Base-by-base conservation (phyloP, 2,797 vertebrate species). In the Naso thynnoides region DNA sequence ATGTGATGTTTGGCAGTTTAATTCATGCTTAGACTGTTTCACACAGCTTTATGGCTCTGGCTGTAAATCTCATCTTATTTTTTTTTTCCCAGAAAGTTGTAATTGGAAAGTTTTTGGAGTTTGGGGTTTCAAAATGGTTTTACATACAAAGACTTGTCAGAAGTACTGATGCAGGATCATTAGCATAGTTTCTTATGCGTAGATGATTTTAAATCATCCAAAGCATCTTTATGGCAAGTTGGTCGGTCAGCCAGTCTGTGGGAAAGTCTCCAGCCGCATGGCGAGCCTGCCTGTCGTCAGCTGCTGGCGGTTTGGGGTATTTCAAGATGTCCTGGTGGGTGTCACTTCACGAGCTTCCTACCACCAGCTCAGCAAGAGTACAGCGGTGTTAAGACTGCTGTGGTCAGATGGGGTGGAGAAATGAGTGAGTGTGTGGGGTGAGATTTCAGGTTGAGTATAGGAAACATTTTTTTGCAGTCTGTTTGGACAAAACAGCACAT, bases 271-370 rank as follows among this genome's bases (percentile, higher is more conserved):
- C 54, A 76, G 86, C 52, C 76, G 81, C 78, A 2, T 52, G 79
- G 76, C 65, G 61, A 79, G 88, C 69, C 88, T 49, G 74, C 50
- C 62, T 71, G 83, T 87, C 85, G 56, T 84, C 79, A 81, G 88
- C 90, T 78, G 71, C 70, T 61, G 39, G 78, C 47, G 90, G 86
- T 92, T 88, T 79, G 70, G 84, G 66, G 82, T 91, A 89, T 92
- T 92, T 91, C 56, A 75, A 91, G 85, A 89, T 66, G 68, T 71
- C 64, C 71, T 31, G 36, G 81, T 86, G 88, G 89, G 86, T 86
- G 90, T 89, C 76, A 73, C 81, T 78, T 83, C 79, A 77, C 66
- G 0, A 79, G 83, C 81, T 84, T 87, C 78, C 75, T 66, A 33
- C 78, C 68, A 78, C 70, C 80, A 71, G 78, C 78, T 64, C 72